Percentiles rank a stretch among this genome's conserved stretches.
These are phyloP conservation scores for Nesoenas mayeri DNA, from an alignment of 2,113 vertebrate genomes.

Conservation along the genomic window DNA sequence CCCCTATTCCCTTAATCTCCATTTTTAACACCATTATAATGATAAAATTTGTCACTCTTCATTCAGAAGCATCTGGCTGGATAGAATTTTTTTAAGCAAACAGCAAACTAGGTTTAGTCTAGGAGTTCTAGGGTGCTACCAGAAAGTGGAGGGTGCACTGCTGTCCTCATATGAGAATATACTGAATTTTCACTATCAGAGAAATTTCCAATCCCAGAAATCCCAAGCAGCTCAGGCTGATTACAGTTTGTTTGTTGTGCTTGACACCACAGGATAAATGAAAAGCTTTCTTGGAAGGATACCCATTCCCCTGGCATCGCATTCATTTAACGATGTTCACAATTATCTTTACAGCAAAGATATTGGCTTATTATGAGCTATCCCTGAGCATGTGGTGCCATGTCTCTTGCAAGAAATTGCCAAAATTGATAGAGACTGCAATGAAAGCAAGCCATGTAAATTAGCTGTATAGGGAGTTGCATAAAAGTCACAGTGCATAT, in stretches of 20 bases:
- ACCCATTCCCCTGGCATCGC: constrained; percentile 10
- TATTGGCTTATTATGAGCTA: constrained; percentile 6
- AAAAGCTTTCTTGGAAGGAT: constrained; percentile 52
- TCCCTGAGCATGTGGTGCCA: neutral
- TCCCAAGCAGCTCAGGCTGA: constrained; percentile 27
- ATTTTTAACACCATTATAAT: neutral
- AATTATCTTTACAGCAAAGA: constrained; percentile 53
- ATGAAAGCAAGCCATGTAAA: constrained; percentile 7
- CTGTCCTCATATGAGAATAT: neutral
- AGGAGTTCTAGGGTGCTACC: neutral
- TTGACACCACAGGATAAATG: constrained; percentile 37
- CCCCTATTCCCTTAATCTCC: neutral
- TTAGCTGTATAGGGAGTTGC: neutral
- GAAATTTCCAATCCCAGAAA: constrained; percentile 12
- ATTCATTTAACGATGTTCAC: constrained; percentile 37
- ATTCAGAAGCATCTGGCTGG: neutral
- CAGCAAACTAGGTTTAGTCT: neutral
- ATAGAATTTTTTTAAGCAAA: neutral
- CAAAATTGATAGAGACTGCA: neutral
- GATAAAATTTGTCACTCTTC: neutral
- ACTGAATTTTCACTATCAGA: neutral
- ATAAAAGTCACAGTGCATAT: neutral
- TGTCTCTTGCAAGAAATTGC: neutral
- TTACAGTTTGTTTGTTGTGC: constrained; percentile 40
- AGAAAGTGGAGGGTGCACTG: neutral